Evolutionary conservation across 2,797 vertebrate species (phyloP).

Genomic region (Gadopsis bispinosus): DNA sequence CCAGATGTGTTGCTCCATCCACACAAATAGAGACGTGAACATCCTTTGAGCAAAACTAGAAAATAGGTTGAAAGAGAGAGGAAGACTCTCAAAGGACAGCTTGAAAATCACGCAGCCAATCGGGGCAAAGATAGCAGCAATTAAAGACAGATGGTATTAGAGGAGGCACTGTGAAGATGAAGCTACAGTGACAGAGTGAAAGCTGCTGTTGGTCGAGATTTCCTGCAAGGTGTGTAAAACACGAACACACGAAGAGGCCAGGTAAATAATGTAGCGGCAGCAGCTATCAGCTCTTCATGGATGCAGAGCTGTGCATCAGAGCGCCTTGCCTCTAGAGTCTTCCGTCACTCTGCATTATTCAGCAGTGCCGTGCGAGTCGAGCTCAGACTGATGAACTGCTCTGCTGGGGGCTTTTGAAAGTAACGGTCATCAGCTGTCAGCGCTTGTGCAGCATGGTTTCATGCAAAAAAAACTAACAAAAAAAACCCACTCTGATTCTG

Average conservation of each 20-base stretch:
- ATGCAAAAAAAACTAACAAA: constrained; percentile 23
- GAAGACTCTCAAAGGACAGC: constrained; percentile 8
- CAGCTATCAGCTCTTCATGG: constrained; percentile 55
- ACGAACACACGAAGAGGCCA: constrained; percentile 42
- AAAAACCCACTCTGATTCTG: constrained; percentile 11
- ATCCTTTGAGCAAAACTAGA: constrained; percentile 23
- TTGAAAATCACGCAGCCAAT: constrained; percentile 23
- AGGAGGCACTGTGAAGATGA: constrained; percentile 6
- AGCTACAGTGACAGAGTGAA: constrained; percentile 22
- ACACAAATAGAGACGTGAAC: constrained; percentile 37
- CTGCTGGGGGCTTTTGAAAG: constrained; percentile 66
- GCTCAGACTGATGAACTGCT: constrained; percentile 67
- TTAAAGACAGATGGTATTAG: neutral
- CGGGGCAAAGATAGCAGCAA: neutral
- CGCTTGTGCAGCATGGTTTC: constrained; percentile 34
- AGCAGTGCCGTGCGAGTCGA: constrained; percentile 44
- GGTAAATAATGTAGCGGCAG: constrained; percentile 66
- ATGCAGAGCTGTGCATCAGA: constrained; percentile 55
- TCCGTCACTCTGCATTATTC: constrained; percentile 75
- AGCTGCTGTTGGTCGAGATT: constrained; percentile 32
- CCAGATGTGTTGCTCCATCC: constrained; percentile 60
- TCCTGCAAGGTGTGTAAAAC: constrained; percentile 66
- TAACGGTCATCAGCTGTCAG: constrained; percentile 68
- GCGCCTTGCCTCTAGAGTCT: constrained; percentile 63
- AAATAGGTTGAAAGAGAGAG: neutral